These are phyloP conservation scores for Platycercus adscitus DNA, from an alignment of 2,113 vertebrate genomes.

Conservation along the genomic window DNA sequence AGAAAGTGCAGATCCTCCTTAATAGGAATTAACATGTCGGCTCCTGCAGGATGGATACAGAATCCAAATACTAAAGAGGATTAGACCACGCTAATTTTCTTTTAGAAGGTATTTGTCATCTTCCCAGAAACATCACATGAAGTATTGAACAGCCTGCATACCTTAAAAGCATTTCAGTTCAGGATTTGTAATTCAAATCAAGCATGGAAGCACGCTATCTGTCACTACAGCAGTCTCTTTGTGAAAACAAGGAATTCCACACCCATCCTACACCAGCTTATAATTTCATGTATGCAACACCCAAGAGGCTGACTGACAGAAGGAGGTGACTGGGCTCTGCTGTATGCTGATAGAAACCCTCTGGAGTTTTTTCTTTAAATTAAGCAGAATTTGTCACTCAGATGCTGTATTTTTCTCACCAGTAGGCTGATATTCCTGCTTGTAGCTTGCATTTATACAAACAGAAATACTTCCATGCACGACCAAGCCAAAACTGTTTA, in stretches of 20 bases:
- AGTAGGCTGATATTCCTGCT: background rate
- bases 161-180: background rate
- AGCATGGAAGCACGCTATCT: background rate
- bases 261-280: background rate
- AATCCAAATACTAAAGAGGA: background rate
- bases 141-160: background rate
- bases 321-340: background rate
- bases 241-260: background rate
- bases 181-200: background rate
- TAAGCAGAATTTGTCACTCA: background rate
- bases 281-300: background rate
- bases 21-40: background rate
- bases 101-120: background rate
- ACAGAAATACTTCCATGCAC: background rate
- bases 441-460: background rate
- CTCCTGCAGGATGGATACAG: background rate
- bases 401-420: background rate
- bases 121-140: background rate
- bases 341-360: background rate
- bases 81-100: background rate
- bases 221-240: background rate
- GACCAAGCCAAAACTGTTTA: slow-evolving; percentile 15
- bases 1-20: background rate
- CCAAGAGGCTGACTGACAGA: background rate
- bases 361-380: background rate